These are phyloP conservation scores for Macrobrachium nipponense DNA, from an alignment of 1,140 invertebrate genomes.

Conservation along the genomic window DNA sequence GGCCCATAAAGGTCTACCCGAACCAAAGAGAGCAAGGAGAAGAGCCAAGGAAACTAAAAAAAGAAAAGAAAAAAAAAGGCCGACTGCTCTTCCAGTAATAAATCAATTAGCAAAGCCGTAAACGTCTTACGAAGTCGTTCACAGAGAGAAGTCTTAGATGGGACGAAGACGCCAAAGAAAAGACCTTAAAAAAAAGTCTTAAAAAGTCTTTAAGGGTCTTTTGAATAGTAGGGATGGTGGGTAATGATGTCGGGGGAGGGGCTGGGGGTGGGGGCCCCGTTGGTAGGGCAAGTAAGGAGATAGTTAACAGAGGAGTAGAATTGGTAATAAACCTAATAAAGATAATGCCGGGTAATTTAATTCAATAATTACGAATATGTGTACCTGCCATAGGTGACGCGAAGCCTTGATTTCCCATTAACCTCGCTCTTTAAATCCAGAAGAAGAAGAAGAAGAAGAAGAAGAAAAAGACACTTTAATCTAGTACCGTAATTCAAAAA, in stretches of 20 bases:
- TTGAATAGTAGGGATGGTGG: too few species aligned
- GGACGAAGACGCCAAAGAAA: background rate
- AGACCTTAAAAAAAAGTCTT: background rate
- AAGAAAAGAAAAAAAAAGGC: background rate
- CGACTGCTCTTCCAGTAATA: slow-evolving; percentile 11
- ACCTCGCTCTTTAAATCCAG: too few species aligned
- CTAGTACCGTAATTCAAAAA: too few species aligned
- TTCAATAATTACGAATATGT: slow-evolving; percentile 28
- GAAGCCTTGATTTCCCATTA: background rate
- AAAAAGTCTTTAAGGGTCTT: background rate
- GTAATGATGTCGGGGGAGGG: too few species aligned
- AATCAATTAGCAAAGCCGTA: slow-evolving; percentile 44
- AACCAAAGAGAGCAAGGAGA: too few species aligned
- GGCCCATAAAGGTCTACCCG: slow-evolving; percentile 31
- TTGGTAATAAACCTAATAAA: slow-evolving; percentile 16
- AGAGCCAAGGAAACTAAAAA: background rate
- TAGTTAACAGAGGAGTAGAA: background rate
- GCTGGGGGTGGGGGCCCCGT: too few species aligned
- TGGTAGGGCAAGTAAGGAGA: background rate
- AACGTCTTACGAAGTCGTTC: slow-evolving; percentile 25
- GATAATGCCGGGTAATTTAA: slow-evolving; percentile 22
- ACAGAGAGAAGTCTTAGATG: background rate
- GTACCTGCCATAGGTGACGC: background rate
- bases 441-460: background rate
- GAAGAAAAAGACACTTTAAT: too few species aligned